Evolutionary conservation across 2,888 invertebrate genomes (phyloP).

Genomic region (Willowsia nigromaculata): DNA sequence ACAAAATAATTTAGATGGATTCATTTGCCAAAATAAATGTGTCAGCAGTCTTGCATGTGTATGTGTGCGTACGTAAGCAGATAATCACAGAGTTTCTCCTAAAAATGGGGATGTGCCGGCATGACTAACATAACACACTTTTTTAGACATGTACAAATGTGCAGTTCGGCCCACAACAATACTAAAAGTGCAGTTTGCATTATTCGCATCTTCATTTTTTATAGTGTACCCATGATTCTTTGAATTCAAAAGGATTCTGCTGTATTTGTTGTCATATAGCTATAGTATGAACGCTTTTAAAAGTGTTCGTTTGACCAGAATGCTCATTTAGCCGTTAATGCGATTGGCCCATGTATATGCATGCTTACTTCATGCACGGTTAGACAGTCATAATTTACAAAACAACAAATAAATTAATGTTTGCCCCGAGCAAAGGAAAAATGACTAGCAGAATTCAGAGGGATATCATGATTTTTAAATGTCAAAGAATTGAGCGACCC

Average conservation of each 20-base stretch:
- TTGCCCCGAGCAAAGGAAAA: conserved; percentile 30
- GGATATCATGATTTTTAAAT: conserved; percentile 8
- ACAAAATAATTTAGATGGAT: conserved; percentile 13
- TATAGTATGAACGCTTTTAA: not conserved
- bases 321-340: conserved; percentile 15
- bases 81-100: conserved; percentile 61
- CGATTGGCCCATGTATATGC: not conserved
- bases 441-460: not conserved
- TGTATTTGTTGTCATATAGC: not conserved
- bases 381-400: conserved; percentile 11
- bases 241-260: not conserved
- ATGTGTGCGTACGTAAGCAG: not conserved
- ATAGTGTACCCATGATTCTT: not conserved
- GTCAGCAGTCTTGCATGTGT: conserved; percentile 35
- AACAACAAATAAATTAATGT: conserved; percentile 27
- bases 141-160: conserved; percentile 54
- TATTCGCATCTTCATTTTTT: conserved; percentile 34
- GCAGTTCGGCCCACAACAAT: conserved; percentile 54
- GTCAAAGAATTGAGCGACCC: conserved; percentile 5
- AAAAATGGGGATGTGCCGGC: conserved; percentile 58
- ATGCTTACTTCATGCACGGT: conserved; percentile 41
- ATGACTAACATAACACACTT: conserved; percentile 64
- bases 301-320: conserved; percentile 47
- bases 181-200: conserved; percentile 18
- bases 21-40: conserved; percentile 56